phyloP scores from a whole-genome alignment of 2,113 vertebrate species.

The rabbit (Oryctolagus cuniculus) region DNA sequence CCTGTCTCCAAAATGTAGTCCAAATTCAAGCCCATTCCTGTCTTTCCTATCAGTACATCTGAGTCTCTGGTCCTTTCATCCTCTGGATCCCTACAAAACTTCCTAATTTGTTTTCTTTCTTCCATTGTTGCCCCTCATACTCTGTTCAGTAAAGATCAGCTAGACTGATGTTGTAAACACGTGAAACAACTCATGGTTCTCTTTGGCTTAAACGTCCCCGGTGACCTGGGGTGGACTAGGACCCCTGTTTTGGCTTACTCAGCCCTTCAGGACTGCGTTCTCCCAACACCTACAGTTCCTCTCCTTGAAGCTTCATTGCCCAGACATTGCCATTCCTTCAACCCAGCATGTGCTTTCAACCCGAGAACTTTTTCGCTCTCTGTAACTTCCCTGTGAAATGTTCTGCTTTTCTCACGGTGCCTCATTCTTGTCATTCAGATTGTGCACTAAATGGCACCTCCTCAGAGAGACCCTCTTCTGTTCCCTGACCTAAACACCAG shows the following conservation, averaged over 20 bases:
- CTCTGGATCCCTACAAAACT: neutral
- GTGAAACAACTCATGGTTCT: neutral
- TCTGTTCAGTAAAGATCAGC: neutral
- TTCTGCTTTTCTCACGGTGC: neutral
- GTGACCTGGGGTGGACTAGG: neutral
- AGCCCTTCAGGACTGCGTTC: neutral
- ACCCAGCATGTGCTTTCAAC: neutral
- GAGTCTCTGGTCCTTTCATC: neutral
- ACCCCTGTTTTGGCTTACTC: neutral
- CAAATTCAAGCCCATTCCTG: neutral
- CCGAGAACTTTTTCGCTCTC: neutral
- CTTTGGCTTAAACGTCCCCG: neutral
- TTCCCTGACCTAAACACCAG: neutral
- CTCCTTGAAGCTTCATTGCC: no score
- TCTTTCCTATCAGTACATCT: neutral
- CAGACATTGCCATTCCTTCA: neutral
- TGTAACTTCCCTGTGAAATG: neutral
- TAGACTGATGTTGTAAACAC: neutral
- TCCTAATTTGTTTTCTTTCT: slow-evolving; percentile 37
- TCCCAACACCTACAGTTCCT: neutral
- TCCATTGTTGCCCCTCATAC: neutral
- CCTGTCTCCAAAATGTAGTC: neutral
- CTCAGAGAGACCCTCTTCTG: neutral
- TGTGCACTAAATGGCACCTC: neutral
- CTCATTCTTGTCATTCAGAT: neutral